These are phyloP conservation scores for Pelodytes ibericus DNA, from an alignment of 2,797 vertebrate species.

Conservation along the genomic window DNA sequence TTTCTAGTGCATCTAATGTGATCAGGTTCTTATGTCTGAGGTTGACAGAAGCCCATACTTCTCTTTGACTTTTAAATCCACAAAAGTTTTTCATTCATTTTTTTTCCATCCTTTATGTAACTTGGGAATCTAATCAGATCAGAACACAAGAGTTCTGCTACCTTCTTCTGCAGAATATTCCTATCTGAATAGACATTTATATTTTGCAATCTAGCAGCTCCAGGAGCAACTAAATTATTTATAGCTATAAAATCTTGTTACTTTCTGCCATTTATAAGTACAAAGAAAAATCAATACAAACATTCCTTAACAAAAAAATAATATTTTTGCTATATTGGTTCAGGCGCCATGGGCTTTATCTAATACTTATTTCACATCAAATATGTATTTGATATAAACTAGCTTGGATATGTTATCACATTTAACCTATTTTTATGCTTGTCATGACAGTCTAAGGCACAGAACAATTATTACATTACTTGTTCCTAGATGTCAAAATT, in stretches of 20 bases:
- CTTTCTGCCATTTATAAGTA: slow-evolving; percentile 22
- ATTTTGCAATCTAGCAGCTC: slow-evolving; percentile 34
- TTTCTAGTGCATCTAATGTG: slow-evolving; percentile 19
- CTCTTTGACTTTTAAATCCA: slow-evolving; percentile 6
- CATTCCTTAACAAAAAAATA: slow-evolving; percentile 46
- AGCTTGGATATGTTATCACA: neutral
- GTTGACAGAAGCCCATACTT: slow-evolving; percentile 2
- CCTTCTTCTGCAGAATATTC: neutral
- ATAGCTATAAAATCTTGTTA: slow-evolving; percentile 29
- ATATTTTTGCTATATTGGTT: slow-evolving; percentile 32
- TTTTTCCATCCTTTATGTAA: slow-evolving; percentile 12
- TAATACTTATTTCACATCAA: slow-evolving; percentile 24
- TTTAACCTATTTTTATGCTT: neutral
- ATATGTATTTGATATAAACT: slow-evolving; percentile 14
- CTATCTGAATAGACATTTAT: slow-evolving; percentile 2
- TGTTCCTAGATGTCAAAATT: no score
- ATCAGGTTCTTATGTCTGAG: neutral
- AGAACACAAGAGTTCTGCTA: slow-evolving; percentile 2
- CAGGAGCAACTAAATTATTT: slow-evolving; percentile 29
- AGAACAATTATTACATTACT: neutral
- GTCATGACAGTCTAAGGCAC: slow-evolving; percentile 10
- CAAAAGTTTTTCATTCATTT: slow-evolving; percentile 38
- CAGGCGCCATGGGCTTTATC: slow-evolving; percentile 19
- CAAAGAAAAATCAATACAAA: slow-evolving; percentile 49
- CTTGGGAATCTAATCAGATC: slow-evolving; percentile 50